These are phyloP conservation scores for Bathynomus jamesi DNA, from an alignment of 1,140 invertebrate species.

Conservation along the genomic window DNA sequence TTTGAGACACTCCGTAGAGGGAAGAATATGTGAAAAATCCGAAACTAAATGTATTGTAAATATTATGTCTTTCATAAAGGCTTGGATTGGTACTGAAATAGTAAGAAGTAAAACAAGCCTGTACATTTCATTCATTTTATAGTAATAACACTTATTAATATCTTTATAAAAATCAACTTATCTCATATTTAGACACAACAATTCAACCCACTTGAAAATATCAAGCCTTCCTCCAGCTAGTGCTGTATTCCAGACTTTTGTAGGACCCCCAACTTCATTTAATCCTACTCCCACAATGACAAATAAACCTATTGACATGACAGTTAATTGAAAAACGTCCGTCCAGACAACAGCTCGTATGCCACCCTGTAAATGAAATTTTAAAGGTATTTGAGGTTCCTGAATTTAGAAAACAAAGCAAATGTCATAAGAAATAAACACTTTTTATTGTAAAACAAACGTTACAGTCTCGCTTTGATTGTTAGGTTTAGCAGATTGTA, in stretches of 20 bases:
- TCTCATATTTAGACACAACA: background rate
- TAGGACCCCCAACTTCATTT: slow-evolving; percentile 4
- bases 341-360: slow-evolving; percentile 19
- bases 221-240: slow-evolving; percentile 6
- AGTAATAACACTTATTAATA: background rate
- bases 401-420: background rate
- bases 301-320: slow-evolving; percentile 9
- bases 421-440: background rate
- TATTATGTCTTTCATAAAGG: background rate
- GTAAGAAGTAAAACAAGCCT: background rate
- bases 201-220: slow-evolving; percentile 36
- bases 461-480: background rate
- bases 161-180: background rate
- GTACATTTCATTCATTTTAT: too few relatives aligned
- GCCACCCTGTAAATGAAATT: slow-evolving; percentile 9
- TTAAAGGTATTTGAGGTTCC: background rate
- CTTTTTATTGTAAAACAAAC: background rate
- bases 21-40: background rate
- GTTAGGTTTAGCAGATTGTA: background rate
- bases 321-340: slow-evolving; percentile 5
- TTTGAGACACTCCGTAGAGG: background rate
- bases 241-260: slow-evolving; percentile 4
- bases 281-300: background rate
- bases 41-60: background rate
- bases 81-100: background rate